phyloP scores from a whole-genome alignment of 1,140 invertebrate species.

The Lordiphosa clarofinis region DNA sequence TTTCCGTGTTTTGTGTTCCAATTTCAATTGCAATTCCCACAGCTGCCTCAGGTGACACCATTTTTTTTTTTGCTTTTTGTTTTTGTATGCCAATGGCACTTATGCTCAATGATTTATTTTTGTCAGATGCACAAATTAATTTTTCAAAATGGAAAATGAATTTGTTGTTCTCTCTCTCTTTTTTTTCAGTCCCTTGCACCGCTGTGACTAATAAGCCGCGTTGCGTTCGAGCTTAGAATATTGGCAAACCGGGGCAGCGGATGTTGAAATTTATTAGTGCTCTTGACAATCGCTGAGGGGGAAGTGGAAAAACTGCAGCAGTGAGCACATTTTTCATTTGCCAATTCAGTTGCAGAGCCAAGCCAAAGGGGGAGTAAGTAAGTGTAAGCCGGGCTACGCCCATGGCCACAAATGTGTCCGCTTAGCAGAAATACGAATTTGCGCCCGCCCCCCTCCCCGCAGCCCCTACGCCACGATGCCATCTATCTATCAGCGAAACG shows the following conservation, averaged over 20 bases:
- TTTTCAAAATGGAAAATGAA: slow-evolving; percentile 15
- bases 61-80: slow-evolving; percentile 2
- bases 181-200: slow-evolving; percentile 31
- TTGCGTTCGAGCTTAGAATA: slow-evolving; percentile 21
- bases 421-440: slow-evolving; percentile 40
- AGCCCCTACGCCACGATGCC: slow-evolving; percentile 11
- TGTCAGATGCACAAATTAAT: slow-evolving; percentile 17
- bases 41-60: slow-evolving; percentile 30
- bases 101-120: slow-evolving; percentile 24
- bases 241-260: slow-evolving; percentile 16
- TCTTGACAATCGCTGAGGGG: slow-evolving; percentile 66
- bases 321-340: slow-evolving; percentile 73
- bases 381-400: neutral
- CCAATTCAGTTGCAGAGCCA: slow-evolving; percentile 38
- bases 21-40: slow-evolving; percentile 3
- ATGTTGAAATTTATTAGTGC: slow-evolving; percentile 68
- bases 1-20: neutral
- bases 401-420: slow-evolving; percentile 25
- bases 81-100: slow-evolving; percentile 8
- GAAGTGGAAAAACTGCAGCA: slow-evolving; percentile 20
- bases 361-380: neutral
- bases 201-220: slow-evolving; percentile 38
- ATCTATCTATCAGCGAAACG: slow-evolving; percentile 37
- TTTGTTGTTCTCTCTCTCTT: slow-evolving; percentile 2
- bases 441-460: neutral